Evolutionary conservation across 2,113 vertebrate species (phyloP).

Genomic region (Gadus macrocephalus): DNA sequence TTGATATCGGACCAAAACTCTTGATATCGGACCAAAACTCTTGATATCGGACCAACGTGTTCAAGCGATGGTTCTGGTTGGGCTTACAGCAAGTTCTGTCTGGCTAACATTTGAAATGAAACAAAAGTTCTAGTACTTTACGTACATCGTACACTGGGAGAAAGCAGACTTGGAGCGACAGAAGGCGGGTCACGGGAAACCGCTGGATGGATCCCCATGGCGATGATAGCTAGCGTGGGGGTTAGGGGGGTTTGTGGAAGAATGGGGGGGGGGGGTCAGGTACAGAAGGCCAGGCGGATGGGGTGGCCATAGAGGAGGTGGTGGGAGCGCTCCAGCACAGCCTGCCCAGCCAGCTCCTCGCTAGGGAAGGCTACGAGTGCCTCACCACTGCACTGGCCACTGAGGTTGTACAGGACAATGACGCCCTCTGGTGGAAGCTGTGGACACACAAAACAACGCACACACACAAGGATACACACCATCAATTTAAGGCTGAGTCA

Average conservation of each 20-base stretch:
- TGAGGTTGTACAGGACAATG: slow-evolving; percentile 84
- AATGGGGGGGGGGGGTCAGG: slow-evolving; percentile 48
- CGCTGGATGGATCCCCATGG: too few species aligned
- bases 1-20: too few species aligned
- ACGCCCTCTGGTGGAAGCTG: slow-evolving; percentile 84
- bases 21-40: too few species aligned
- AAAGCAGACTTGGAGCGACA: slow-evolving; percentile 5
- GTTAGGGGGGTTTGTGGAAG: background rate
- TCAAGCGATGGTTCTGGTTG: too few species aligned
- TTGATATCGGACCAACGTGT: too few species aligned
- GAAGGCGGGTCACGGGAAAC: background rate
- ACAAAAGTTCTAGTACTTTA: too few species aligned
- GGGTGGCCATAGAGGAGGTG: slow-evolving; percentile 74
- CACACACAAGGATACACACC: background rate
- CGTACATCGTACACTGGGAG: too few species aligned
- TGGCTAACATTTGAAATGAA: too few species aligned
- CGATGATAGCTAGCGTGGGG: too few species aligned
- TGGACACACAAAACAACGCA: background rate
- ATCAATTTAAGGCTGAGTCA: too few species aligned
- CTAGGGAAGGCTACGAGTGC: slow-evolving; percentile 85
- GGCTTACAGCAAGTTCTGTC: too few species aligned
- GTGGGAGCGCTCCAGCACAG: slow-evolving; percentile 78
- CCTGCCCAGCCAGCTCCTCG: slow-evolving; percentile 78
- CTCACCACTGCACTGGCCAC: slow-evolving; percentile 86
- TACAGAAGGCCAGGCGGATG: slow-evolving; percentile 76